These are phyloP conservation scores for Myripristis jacobus DNA, from an alignment of 2,797 vertebrate genomes.

Conservation along the genomic window DNA sequence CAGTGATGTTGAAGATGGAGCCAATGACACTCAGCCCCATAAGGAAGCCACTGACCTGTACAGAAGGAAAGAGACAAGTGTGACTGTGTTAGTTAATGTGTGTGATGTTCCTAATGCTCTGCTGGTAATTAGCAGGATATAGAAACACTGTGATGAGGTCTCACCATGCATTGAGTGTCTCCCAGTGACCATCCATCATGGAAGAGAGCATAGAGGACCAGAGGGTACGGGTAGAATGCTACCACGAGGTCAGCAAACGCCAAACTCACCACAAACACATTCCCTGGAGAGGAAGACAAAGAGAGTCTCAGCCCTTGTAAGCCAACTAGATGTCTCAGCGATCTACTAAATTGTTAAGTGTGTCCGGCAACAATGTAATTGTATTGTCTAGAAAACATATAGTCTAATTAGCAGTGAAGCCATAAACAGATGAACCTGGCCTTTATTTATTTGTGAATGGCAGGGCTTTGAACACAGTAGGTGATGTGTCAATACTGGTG, in stretches of 20 bases:
- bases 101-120: not conserved
- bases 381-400: no score
- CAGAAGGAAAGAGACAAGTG: conserved; percentile 11
- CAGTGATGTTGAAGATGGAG: conserved; percentile 90
- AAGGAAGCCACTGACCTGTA: conserved; percentile 85
- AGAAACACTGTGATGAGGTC: conserved; percentile 11
- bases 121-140: conserved; percentile 1
- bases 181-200: conserved; percentile 86
- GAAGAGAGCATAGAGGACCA: conserved; percentile 86
- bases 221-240: conserved; percentile 85
- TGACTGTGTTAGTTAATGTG: not conserved
- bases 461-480: no score
- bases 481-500: no score
- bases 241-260: conserved; percentile 86
- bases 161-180: conserved; percentile 84
- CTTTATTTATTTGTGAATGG: no score
- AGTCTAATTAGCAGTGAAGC: no score
- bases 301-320: conserved; percentile 13
- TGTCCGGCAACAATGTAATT: no score
- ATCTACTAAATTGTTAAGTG: no score
- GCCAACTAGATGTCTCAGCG: not conserved
- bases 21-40: conserved; percentile 90
- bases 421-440: no score
- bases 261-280: conserved; percentile 86
- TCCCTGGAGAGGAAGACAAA: conserved; percentile 72